Evolutionary conservation across 2,797 vertebrate genomes (phyloP).

Genomic region (Pangasius djambal): DNA sequence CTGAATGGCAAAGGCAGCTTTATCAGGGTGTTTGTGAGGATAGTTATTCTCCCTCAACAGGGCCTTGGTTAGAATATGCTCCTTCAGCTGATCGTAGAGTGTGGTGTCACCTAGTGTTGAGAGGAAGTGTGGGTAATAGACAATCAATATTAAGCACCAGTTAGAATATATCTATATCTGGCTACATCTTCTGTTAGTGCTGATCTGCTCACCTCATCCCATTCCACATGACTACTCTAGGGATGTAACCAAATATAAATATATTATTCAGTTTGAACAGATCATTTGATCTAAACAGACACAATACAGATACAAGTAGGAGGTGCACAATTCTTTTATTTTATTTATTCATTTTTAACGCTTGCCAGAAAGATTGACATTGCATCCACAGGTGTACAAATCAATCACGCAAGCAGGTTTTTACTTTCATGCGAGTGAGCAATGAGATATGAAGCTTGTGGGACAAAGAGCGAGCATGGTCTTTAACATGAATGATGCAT

Average conservation of each 20-base stretch:
- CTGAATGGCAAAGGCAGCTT: conserved; percentile 71
- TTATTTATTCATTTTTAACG: background rate
- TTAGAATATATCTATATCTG: background rate
- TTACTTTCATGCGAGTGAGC: background rate
- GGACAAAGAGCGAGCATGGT: background rate
- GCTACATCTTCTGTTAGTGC: background rate
- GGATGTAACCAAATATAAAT: background rate
- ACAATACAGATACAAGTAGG: background rate
- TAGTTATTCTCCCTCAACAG: conserved; percentile 77
- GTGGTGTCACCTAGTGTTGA: conserved; percentile 62
- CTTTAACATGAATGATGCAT: background rate
- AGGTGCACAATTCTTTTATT: background rate
- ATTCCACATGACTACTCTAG: background rate
- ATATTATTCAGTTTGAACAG: background rate
- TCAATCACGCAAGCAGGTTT: background rate
- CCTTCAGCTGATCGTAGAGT: conserved; percentile 77
- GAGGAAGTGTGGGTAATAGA: background rate
- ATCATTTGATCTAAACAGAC: background rate
- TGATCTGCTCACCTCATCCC: background rate
- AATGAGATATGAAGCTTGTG: background rate
- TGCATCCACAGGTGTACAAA: background rate
- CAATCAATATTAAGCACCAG: background rate
- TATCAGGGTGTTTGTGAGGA: conserved; percentile 75
- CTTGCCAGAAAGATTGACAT: background rate
- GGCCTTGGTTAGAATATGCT: conserved; percentile 77